Evolutionary conservation across 2,113 vertebrate genomes (phyloP).

Genomic region (Protobothrops flavoviridis): DNA sequence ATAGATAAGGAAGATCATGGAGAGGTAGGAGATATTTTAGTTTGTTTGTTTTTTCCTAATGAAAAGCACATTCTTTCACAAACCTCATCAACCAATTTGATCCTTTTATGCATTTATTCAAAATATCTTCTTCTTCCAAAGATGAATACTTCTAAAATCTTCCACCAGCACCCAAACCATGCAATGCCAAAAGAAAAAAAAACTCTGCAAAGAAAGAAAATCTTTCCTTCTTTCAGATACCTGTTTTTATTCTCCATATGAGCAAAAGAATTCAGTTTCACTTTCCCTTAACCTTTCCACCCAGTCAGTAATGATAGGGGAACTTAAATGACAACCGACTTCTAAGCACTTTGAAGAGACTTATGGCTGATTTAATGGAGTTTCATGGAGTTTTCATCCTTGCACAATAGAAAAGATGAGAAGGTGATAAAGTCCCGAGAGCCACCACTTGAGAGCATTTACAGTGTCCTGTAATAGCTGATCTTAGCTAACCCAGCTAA

Average conservation of each 20-base stretch:
- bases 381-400: background rate
- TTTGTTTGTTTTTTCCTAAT: background rate
- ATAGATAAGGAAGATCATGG: slow-evolving; percentile 83
- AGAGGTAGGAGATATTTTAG: slow-evolving; percentile 69
- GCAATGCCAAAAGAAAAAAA: background rate
- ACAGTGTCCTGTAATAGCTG: background rate
- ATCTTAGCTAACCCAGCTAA: background rate
- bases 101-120: background rate
- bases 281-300: background rate
- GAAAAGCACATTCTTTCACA: background rate
- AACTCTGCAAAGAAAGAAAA: background rate
- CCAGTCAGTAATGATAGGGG: background rate
- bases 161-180: background rate
- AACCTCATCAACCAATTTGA: background rate
- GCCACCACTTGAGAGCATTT: background rate
- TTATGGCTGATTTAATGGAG: background rate
- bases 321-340: background rate
- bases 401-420: background rate
- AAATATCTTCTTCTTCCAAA: background rate
- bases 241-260: background rate
- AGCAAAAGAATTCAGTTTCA: background rate
- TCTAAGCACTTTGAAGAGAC: background rate
- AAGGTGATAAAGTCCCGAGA: background rate
- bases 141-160: background rate
- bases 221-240: background rate